Evolutionary conservation across 2,797 vertebrate genomes (phyloP).

Genomic region (Dendrocincla tyrannina): DNA sequence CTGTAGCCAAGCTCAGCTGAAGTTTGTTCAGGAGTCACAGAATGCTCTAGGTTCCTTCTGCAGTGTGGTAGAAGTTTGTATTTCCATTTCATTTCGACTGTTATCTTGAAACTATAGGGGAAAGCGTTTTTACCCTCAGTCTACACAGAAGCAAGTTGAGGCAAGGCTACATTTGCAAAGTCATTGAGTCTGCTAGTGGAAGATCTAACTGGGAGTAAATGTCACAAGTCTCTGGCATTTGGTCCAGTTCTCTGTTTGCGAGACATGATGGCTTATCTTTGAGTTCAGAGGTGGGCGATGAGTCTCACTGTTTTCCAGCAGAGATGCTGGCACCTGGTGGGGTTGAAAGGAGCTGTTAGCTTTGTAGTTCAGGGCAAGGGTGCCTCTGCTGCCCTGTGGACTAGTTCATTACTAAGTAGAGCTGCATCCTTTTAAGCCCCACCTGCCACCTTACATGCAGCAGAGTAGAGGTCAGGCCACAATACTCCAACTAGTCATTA

Average conservation of each 20-base stretch:
- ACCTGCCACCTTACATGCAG: background rate
- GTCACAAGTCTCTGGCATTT: background rate
- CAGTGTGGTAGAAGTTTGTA: background rate
- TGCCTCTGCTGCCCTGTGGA: background rate
- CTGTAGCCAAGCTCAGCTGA: background rate
- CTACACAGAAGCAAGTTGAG: background rate
- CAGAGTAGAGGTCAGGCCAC: conserved; percentile 58
- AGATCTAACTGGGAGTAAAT: background rate
- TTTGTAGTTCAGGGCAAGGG: background rate
- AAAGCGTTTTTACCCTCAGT: background rate
- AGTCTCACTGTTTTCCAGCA: background rate
- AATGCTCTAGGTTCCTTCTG: background rate
- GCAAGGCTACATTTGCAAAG: background rate
- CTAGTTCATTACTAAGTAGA: background rate
- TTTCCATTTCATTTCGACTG: background rate
- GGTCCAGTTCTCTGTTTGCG: background rate
- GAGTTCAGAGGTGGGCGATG: background rate
- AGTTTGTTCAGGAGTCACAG: background rate
- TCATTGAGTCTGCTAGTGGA: background rate
- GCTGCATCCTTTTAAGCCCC: background rate
- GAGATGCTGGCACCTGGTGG: background rate
- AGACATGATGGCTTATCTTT: background rate
- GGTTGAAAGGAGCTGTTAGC: background rate
- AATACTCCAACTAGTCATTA: conserved; percentile 59
- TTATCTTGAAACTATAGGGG: background rate